Evolutionary conservation across 2,888 invertebrate genomes (phyloP), one percentile per base, ranked within the genome.

Genomic region (Caradrina clavipalpis): DNA sequence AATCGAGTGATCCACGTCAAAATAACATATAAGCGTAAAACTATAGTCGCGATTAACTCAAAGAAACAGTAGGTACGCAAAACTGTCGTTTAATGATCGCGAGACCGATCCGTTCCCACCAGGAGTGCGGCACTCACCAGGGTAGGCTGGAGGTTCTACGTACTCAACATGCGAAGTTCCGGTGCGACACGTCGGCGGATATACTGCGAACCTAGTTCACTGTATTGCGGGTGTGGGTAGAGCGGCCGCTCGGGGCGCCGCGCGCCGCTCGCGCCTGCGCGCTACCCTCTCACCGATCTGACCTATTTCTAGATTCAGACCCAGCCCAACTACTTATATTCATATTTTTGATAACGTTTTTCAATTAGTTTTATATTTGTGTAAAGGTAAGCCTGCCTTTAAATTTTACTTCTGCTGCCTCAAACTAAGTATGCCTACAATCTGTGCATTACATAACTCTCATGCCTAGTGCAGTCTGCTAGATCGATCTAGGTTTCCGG

Each of bases 21-120:
- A 85, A 85, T 85, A 85, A 91, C 86, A 91, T 92, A 92, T 91
- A 94, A 91, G 87, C 91, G 90, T 89, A 89, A 89, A 89, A 88
- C 88, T 92, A 92, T 89, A 85, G 71, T 84, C 88, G 88, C 89
- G 85, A 82, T 86, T 70, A 87, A 85, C 88, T 78, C 72, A 88
- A 88, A 82, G 79, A 87, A 85, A 82, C 73, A 68, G 57, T 79
- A 84, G 72, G 82, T 55, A 66, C 74, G 50, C 82, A 71, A 84
- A 83, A 86, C 80, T 79, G 80, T 79, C 73, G 84, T 77, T 83
- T 81, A 82, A 76, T 84, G 86, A 82, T 79, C 83, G 84, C 85
- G 87, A 84, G 82, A 75, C 77, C 65, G 69, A 81, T 75, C 65
- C 77, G 70, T 64, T 66, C 58, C 60, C 69, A 68, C 76, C 49